Evolutionary conservation across 2,888 invertebrate species (phyloP), one percentile per base, ranked within the genome.

Genomic region (Lithophane leautieri): DNA sequence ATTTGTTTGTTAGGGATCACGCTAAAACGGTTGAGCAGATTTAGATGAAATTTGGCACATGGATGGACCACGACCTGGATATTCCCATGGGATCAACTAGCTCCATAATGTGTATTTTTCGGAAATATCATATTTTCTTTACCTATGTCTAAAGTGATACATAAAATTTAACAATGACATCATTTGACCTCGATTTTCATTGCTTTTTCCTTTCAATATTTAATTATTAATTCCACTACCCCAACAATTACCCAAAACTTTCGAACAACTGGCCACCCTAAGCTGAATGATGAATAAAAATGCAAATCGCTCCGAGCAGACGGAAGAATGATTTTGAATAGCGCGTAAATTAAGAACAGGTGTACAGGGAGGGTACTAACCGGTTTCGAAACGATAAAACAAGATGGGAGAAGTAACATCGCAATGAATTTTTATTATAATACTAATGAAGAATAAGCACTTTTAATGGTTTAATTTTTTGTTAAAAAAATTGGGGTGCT

Each of bases 241-340:
- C 44, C n/a, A 12, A 34, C 47, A 62, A 44, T 54, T 28, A 61
- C 19, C 25, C 54, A 42, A 83, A 74, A 76, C 28, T 81, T 74
- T 77, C 44, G 42, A 60, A 28, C 2, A 50, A 62, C 44, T 58
- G 68, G 14, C 61, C 88, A 88, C 90, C 91, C 90, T 88, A 87
- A 77, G 71, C 75, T 58, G 90, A 92, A 93, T 94, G 92, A 93
- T 92, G 91, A 91, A 91, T 90, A 94, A 94, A 95, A 95, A 95
- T 94, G 93, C 92, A 94, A 93, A 94, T 89, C 67, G 81, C 90
- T 82, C 86, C 86, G 81, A 88, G 88, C 90, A 90, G 89, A 89
- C 94, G 95, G 94, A 95, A 95, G 95, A 95, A 90, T 92, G 92
- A 90, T 88, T 93, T 89, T 90, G 94, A 95, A 95, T 95, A 88